Evolutionary conservation across 2,113 vertebrate genomes (phyloP).

Genomic region (Poecile atricapillus): DNA sequence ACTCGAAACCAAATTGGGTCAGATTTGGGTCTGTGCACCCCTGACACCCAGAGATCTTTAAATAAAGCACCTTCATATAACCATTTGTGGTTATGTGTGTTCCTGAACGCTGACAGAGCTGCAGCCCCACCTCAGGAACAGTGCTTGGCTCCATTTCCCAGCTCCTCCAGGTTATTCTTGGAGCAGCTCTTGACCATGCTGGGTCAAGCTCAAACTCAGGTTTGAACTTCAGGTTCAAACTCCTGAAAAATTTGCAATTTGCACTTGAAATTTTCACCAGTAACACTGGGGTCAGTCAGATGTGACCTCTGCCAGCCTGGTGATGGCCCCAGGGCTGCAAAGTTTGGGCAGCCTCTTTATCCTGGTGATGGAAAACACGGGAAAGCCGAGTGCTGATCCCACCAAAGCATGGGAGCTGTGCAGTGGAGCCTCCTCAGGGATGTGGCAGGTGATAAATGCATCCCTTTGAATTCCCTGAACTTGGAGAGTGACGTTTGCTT

Average conservation of each 20-base stretch:
- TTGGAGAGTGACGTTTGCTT: background rate
- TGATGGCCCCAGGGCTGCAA: background rate
- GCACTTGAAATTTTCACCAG: fast-evolving
- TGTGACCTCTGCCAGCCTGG: fast-evolving
- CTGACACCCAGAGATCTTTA: no score
- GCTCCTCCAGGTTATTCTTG: background rate
- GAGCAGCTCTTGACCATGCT: fast-evolving
- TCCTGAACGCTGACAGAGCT: no score
- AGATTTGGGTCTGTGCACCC: no score
- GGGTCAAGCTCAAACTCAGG: no score
- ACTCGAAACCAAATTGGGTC: no score
- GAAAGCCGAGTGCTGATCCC: background rate
- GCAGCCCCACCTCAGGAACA: fast-evolving
- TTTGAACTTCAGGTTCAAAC: no score
- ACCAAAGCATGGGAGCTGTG: fast-evolving
- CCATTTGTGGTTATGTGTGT: no score
- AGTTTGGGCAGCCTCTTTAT: background rate
- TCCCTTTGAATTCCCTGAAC: background rate
- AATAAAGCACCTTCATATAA: no score
- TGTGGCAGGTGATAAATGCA: fast-evolving
- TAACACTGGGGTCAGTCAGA: fast-evolving
- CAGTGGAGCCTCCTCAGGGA: fast-evolving
- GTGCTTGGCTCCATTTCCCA: fast-evolving
- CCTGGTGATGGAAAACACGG: no score
- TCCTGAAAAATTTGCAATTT: background rate